Evolutionary conservation across 92 coral and sea anemone species (phyloP), one percentile per base, ranked within the genome.

Genomic region (Phenganax stokvisi): DNA sequence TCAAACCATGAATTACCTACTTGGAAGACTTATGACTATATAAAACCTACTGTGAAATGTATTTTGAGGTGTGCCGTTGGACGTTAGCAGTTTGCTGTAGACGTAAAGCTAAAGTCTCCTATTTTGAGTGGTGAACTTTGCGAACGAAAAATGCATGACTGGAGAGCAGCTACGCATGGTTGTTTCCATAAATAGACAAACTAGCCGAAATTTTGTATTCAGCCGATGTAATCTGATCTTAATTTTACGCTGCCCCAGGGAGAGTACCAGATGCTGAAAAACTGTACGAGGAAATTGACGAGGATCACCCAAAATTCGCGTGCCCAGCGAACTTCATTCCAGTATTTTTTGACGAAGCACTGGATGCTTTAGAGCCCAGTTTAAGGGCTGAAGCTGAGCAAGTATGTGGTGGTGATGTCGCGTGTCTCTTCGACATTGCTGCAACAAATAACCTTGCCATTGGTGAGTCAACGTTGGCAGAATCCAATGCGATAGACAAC

Each of bases 401-500:
- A 15, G 61, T 73, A 25, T 89, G 91, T 60, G 64, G 76, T 25
- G 81, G 74, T 71, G 89, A 89, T 61, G 64, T 83, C 53, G 55
- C 72, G 47, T 89, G 91, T 57, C 68, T 89, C 57, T 89, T 85
- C 80, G 91, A 89, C 81, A 75, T 86, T 20, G 91, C 91, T 5
- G 88, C 87, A 5, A 89, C 91, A 44, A 82, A 79, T 3, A 81
- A 89, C 59, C 10, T 82, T 10, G 81, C 87, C 3, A 84, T 91
- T 67, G 96, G 96, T 12, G 15, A 60, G 52, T 81, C 67, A 44
- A 87, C 96, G 1, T 80, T 85, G 54, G 44, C 51, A 10, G 72
- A 87, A 7, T 79, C 53, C 62, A 64, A 86, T 31, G 56, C 85
- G 68, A 82, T 89, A 25, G 85, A 80, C 60, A 71, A 89, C 47